Conservation (phyloP, 1,140 invertebrate genomes). For the Linepithema humile region DNA sequence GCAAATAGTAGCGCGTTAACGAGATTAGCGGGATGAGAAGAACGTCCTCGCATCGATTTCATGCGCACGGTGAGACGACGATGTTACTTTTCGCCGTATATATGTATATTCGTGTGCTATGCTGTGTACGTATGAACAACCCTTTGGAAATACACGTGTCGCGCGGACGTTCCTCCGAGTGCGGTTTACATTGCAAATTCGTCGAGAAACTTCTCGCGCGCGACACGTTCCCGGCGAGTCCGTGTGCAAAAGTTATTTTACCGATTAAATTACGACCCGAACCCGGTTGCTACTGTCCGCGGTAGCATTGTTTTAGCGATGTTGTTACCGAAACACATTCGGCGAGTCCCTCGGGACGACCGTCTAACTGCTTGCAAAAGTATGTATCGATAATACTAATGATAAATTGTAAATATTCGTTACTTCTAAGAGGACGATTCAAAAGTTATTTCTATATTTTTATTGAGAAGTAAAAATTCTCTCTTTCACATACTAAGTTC, state of each 20-base stretch:
- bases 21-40: slow-evolving; percentile 42
- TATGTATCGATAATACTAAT: neutral
- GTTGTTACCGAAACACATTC: slow-evolving; percentile 41
- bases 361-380: neutral
- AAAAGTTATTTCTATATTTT: neutral
- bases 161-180: slow-evolving; percentile 59
- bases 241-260: slow-evolving; percentile 73
- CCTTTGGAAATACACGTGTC: slow-evolving; percentile 72
- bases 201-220: slow-evolving; percentile 74
- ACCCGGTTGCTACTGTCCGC: slow-evolving; percentile 23
- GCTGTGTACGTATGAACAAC: slow-evolving; percentile 42
- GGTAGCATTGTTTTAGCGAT: slow-evolving; percentile 20
- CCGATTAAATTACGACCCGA: slow-evolving; percentile 78
- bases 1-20: slow-evolving; percentile 45
- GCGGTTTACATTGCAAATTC: slow-evolving; percentile 83
- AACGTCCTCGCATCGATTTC: slow-evolving; percentile 40
- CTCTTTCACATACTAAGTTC: neutral
- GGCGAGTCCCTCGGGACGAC: neutral
- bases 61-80: neutral
- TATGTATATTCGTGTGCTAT: neutral
- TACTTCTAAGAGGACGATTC: neutral
- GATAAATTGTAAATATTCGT: too few relatives aligned
- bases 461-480: neutral
- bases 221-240: slow-evolving; percentile 64
- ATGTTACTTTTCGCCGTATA: neutral